Conservation (phyloP, 92 coral and sea anemone species). For the Isaurus tuberculatus region DNA sequence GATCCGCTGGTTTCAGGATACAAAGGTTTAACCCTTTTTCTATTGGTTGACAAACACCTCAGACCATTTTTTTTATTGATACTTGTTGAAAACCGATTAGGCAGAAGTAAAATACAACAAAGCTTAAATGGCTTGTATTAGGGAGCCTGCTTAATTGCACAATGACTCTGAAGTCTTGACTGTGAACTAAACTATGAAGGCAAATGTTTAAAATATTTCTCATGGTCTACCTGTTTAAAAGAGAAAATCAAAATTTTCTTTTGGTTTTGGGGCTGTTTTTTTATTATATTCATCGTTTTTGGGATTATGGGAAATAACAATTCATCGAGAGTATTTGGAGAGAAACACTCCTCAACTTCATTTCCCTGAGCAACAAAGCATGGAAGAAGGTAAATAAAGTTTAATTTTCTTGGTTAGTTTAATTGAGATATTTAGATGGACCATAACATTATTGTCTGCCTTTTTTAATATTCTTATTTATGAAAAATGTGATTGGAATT, state of each 20-base stretch:
- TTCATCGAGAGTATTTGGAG: constrained; percentile 10
- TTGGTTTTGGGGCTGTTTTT: neutral
- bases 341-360: too few species aligned
- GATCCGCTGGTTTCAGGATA: too few species aligned
- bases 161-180: too few species aligned
- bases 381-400: too few species aligned
- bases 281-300: neutral
- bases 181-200: neutral
- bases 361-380: too few species aligned
- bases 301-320: neutral
- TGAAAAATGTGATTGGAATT: constrained; percentile 41
- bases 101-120: too few species aligned
- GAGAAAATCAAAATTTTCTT: neutral
- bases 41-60: too few species aligned
- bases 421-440: constrained; percentile 52
- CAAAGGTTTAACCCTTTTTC: too few species aligned
- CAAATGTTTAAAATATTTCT: neutral
- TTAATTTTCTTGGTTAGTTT: constrained; percentile 48
- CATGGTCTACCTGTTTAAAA: neutral
- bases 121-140: too few species aligned
- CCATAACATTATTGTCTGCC: constrained; percentile 63
- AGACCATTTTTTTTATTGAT: too few species aligned
- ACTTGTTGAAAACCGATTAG: too few species aligned
- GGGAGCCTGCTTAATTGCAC: too few species aligned
- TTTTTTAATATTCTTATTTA: constrained; percentile 52